These are phyloP conservation scores for Hydractinia symbiolongicarpus DNA, from an alignment of 30 jellyfish, hydroid and myxozoan genomes.

Conservation along the genomic window DNA sequence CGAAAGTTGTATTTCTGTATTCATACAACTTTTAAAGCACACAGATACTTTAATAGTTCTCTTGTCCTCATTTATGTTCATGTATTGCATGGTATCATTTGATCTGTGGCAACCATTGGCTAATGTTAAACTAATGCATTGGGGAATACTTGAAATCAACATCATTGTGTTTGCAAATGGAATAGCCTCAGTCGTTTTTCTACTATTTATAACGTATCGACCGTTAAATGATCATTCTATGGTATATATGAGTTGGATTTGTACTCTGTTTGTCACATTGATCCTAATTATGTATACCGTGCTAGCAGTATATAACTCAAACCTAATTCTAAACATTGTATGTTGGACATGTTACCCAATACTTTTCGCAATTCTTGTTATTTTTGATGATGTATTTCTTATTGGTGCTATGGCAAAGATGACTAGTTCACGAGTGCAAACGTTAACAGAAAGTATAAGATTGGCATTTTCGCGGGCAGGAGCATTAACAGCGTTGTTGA, in stretches of 20 bases:
- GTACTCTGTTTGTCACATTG: not conserved
- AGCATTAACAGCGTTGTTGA: constrained; percentile 10
- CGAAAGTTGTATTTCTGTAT: too few relatives aligned
- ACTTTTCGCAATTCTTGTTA: constrained; percentile 14
- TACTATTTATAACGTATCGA: not conserved
- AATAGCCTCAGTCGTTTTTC: not conserved
- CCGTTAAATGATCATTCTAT: not conserved
- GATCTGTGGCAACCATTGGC: not conserved
- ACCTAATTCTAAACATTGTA: not conserved
- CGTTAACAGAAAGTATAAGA: constrained; percentile 19
- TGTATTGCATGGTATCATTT: too few relatives aligned
- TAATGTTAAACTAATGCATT: not conserved
- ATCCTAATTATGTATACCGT: not conserved
- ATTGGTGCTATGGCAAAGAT: constrained; percentile 7
- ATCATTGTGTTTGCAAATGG: constrained; percentile 7
- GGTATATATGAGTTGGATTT: too few relatives aligned
- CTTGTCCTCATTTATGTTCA: constrained; percentile 1
- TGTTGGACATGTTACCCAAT: not conserved
- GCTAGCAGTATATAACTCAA: not conserved
- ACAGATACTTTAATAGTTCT: not conserved
- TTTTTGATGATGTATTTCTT: constrained; percentile 9
- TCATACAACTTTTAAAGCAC: too few relatives aligned
- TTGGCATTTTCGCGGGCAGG: constrained; percentile 1
- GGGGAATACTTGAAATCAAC: not conserved
- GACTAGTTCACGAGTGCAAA: constrained; percentile 12